Conservation (phyloP, 1,140 invertebrate species). For the Bilobella aurantiaca region DNA sequence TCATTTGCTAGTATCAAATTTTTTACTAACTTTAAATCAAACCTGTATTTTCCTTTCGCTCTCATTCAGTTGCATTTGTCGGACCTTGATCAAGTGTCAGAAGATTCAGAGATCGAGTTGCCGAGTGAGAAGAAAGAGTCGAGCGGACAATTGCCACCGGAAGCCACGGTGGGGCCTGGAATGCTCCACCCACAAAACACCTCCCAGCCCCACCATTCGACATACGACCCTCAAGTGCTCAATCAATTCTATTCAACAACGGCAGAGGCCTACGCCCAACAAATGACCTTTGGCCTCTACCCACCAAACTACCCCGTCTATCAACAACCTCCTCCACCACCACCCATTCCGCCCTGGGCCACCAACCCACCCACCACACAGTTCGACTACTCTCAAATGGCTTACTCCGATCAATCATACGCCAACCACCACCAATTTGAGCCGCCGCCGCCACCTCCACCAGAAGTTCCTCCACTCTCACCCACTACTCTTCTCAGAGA, state of each 20-base stretch:
- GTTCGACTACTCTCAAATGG: background rate
- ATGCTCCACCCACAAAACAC: no score
- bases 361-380: background rate
- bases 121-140: conserved; percentile 5
- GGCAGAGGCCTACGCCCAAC: background rate
- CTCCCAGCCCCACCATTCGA: background rate
- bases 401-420: background rate
- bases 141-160: no score
- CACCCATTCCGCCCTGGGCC: background rate
- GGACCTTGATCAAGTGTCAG: conserved; percentile 31
- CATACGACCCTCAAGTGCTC: background rate
- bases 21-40: no score
- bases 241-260: background rate
- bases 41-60: no score
- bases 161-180: no score
- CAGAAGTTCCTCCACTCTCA: background rate
- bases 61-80: conserved; percentile 7
- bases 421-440: no score
- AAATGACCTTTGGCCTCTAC: no score
- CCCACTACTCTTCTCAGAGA: conserved; percentile 4
- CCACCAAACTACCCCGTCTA: conserved; percentile 1
- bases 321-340: conserved; percentile 7
- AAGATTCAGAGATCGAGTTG: conserved; percentile 16
- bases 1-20: no score
- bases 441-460: conserved; percentile 9